Conservation (phyloP, 2,113 vertebrate genomes). For the Shinisaurus crocodilurus region DNA sequence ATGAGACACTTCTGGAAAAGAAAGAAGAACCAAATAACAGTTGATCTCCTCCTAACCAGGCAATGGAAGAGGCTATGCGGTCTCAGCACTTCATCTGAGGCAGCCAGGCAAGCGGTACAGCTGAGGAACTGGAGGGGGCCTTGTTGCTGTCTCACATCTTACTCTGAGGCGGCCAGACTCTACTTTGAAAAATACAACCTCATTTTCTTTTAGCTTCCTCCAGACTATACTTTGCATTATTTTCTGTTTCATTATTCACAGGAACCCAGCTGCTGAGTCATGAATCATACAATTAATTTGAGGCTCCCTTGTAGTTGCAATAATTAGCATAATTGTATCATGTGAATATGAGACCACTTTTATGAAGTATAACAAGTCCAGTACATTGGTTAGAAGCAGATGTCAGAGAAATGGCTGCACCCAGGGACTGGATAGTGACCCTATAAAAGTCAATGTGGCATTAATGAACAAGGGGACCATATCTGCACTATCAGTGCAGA, state of each 20-base stretch:
- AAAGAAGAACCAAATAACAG: too few relatives aligned
- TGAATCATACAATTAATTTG: conserved; percentile 67
- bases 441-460: neutral
- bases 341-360: conserved; percentile 54
- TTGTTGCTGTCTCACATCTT: neutral
- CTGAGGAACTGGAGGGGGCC: neutral
- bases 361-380: conserved; percentile 53
- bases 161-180: neutral
- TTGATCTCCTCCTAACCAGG: too few relatives aligned
- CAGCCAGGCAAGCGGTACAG: neutral
- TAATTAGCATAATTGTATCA: conserved; percentile 60
- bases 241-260: conserved; percentile 44
- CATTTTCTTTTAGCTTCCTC: conserved; percentile 37
- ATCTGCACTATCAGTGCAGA: neutral
- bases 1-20: too few relatives aligned
- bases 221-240: conserved; percentile 45
- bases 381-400: conserved; percentile 57
- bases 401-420: conserved; percentile 42
- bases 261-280: conserved; percentile 65
- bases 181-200: conserved; percentile 36
- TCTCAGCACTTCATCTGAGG: too few relatives aligned
- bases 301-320: conserved; percentile 56
- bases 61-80: too few relatives aligned
- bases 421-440: neutral
- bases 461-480: neutral